Percentiles rank a stretch among this genome's conserved stretches.
Conservation (phyloP, 2,797 vertebrate species). For the Enteromius unitaeniatus region DNA sequence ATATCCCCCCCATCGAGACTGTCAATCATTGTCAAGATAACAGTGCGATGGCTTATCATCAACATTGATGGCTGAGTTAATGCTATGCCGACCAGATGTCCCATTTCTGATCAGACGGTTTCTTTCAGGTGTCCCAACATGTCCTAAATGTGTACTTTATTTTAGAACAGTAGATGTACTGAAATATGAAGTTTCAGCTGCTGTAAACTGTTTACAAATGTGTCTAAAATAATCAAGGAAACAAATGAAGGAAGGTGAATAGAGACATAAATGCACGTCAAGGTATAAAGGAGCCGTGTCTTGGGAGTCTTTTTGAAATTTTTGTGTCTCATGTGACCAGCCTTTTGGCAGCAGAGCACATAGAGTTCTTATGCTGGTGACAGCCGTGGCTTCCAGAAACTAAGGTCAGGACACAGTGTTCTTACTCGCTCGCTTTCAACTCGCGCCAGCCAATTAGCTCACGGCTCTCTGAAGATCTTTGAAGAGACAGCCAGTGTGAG, state of each 20-base stretch:
- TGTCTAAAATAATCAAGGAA: constrained; percentile 5
- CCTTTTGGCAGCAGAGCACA: constrained; percentile 23
- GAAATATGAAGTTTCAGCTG: background rate
- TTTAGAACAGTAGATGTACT: background rate
- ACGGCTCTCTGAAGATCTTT: constrained; percentile 31
- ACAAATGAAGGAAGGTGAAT: background rate
- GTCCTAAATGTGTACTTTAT: background rate
- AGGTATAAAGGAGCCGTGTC: background rate
- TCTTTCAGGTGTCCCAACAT: background rate
- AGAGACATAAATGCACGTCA: background rate
- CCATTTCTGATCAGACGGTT: background rate
- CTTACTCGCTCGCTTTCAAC: constrained; percentile 49
- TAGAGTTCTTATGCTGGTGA: constrained; percentile 38
- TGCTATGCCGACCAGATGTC: background rate
- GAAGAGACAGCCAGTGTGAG: constrained; percentile 28
- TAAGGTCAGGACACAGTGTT: constrained; percentile 62
- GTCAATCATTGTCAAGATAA: constrained; percentile 29
- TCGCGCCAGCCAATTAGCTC: constrained; percentile 55
- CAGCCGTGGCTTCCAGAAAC: constrained; percentile 46
- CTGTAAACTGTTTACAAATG: background rate
- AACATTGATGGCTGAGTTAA: background rate
- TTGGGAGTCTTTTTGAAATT: constrained; percentile 8
- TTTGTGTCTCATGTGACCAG: constrained; percentile 10
- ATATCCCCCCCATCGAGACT: constrained; percentile 1
- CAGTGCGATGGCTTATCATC: background rate